Conservation (phyloP, 1,140 invertebrate genomes). For the Scylla paramamosain region DNA sequence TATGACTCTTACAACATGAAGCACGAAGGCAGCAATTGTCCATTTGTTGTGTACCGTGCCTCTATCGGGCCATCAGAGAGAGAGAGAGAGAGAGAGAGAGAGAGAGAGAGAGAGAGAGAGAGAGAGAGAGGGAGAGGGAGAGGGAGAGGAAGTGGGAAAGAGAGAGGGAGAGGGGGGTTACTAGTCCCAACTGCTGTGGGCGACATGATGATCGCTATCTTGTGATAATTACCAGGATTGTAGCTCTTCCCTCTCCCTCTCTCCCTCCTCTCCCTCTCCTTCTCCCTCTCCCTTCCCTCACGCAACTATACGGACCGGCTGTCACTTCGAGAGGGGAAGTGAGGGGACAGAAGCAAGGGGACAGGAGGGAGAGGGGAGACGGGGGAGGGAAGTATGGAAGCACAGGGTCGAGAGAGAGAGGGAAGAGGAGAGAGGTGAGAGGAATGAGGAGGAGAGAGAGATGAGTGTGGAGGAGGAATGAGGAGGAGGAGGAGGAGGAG, state of each 20-base stretch:
- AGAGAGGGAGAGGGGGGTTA: neutral
- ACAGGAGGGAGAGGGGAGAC: neutral
- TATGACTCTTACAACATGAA: too few relatives aligned
- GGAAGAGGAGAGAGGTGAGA: neutral
- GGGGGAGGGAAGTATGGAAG: neutral
- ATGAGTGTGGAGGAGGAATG: neutral
- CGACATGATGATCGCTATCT: slow-evolving; percentile 47
- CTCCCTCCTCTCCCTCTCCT: neutral
- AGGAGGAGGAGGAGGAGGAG: neutral
- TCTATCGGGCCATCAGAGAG: too few relatives aligned
- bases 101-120: neutral
- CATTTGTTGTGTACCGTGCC: too few relatives aligned
- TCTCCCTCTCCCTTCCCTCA: slow-evolving; percentile 24
- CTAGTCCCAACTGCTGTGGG: slow-evolving; percentile 29
- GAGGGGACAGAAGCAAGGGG: neutral
- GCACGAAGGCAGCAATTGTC: too few relatives aligned
- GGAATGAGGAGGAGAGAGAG: neutral
- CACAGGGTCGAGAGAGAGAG: neutral
- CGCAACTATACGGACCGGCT: neutral
- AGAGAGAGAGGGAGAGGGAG: slow-evolving; percentile 25
- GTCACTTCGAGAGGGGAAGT: slow-evolving; percentile 4
- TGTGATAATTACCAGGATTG: slow-evolving; percentile 50
- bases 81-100: neutral
- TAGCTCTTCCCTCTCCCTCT: neutral
- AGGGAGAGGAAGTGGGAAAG: neutral